Evolutionary conservation across 2,113 vertebrate genomes (phyloP).

Genomic region (Psittacus erithacus): DNA sequence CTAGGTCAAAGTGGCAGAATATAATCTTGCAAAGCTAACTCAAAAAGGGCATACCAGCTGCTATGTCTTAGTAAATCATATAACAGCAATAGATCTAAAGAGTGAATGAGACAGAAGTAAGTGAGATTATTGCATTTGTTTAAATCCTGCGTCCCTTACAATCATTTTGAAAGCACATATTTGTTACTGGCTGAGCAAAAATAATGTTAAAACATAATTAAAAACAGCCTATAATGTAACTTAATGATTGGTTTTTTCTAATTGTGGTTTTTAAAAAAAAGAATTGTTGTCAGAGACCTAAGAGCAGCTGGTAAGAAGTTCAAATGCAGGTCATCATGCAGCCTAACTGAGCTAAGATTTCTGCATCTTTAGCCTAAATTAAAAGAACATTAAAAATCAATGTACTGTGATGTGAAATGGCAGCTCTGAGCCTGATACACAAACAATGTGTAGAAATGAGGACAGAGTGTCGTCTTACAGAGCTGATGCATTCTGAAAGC

Average conservation of each 20-base stretch:
- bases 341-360: constrained; percentile 71
- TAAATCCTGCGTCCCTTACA: not conserved
- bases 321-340: constrained; percentile 76
- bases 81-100: constrained; percentile 59
- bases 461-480: constrained; percentile 72
- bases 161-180: not conserved
- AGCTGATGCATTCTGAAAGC: constrained; percentile 78
- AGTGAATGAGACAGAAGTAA: constrained; percentile 42
- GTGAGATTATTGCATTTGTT: constrained; percentile 36
- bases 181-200: constrained; percentile 10
- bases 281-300: not conserved
- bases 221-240: not conserved
- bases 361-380: constrained; percentile 73
- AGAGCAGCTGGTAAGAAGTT: constrained; percentile 73
- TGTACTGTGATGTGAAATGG: constrained; percentile 76
- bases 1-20: constrained; percentile 63
- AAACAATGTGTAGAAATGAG: constrained; percentile 65
- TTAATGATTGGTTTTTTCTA: not conserved
- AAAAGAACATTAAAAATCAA: constrained; percentile 75
- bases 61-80: constrained; percentile 64
- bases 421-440: constrained; percentile 72
- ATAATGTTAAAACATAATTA: constrained; percentile 46
- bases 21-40: constrained; percentile 56
- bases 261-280: not conserved
- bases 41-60: constrained; percentile 50